Evolutionary conservation across 2,888 invertebrate species (phyloP).

Genomic region (Ectemnius continuus): DNA sequence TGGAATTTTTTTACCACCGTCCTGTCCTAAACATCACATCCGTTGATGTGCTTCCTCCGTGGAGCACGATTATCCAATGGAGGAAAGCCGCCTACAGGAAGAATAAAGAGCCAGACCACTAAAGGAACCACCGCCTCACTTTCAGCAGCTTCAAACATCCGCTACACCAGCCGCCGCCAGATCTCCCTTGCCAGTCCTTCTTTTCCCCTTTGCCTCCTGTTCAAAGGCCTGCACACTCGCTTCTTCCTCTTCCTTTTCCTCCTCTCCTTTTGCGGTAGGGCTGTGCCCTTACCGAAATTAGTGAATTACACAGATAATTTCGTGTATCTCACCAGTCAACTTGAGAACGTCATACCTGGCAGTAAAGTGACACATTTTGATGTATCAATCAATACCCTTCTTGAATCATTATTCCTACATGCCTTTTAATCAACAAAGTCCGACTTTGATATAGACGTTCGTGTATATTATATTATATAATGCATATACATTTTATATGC

Average conservation of each 20-base stretch:
- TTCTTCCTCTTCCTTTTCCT: slow-evolving; percentile 34
- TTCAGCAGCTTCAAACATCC: slow-evolving; percentile 68
- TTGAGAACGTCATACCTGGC: no score
- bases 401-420: no score
- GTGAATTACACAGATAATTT: no score
- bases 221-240: slow-evolving; percentile 38
- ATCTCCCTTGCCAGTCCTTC: slow-evolving; percentile 38
- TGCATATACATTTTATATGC: no score
- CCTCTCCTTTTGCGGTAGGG: background rate
- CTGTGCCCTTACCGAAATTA: no score
- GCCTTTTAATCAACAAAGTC: no score
- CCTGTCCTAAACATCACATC: slow-evolving; percentile 72
- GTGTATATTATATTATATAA: no score
- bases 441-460: no score
- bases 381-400: no score
- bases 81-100: slow-evolving; percentile 44
- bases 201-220: slow-evolving; percentile 42
- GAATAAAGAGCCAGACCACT: slow-evolving; percentile 49
- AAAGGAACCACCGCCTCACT: slow-evolving; percentile 65
- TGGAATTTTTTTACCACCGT: slow-evolving; percentile 57
- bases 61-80: slow-evolving; percentile 43
- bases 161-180: slow-evolving; percentile 66
- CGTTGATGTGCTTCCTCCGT: slow-evolving; percentile 65
- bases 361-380: no score
- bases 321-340: no score